A percentile compares a stretch with the other conserved stretches of the same genome.
Conservation (phyloP, 23 tunicate genomes). For the Halocynthia roretzi region DNA sequence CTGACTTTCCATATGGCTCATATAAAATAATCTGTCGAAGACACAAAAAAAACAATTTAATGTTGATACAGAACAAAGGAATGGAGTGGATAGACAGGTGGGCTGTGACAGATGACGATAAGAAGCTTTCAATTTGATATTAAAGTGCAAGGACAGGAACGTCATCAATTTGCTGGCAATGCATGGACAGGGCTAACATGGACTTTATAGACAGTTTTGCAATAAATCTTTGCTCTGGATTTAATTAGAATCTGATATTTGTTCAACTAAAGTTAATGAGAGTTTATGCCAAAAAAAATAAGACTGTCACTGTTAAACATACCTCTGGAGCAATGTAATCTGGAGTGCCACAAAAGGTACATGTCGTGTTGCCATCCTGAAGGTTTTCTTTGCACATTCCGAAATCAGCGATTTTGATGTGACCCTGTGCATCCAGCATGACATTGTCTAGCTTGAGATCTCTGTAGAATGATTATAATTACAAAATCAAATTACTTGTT, state of each 20-base stretch:
- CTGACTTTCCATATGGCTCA: conserved; percentile 96
- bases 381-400: conserved; percentile 99
- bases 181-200: too few species aligned
- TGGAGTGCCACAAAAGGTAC: conserved; percentile 98
- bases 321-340: conserved; percentile 99
- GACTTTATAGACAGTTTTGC: too few species aligned
- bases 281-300: not conserved
- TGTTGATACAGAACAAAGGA: too few species aligned
- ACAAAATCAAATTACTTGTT: too few species aligned
- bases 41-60: too few species aligned
- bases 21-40: conserved; percentile 70
- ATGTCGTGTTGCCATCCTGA: conserved; percentile 60
- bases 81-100: too few species aligned
- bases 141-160: too few species aligned
- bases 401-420: conserved; percentile 94
- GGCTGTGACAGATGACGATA: too few species aligned
- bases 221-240: too few species aligned
- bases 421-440: conserved; percentile 93
- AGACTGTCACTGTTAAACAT: not conserved
- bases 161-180: too few species aligned
- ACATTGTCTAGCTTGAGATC: conserved; percentile 98
- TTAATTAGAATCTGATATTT: too few species aligned
- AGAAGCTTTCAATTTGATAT: too few species aligned
- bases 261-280: not conserved
- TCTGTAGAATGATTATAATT: conserved; percentile 12